Evolutionary conservation across 2,113 vertebrate species (phyloP).

Genomic region (Phodopus roborovskii): DNA sequence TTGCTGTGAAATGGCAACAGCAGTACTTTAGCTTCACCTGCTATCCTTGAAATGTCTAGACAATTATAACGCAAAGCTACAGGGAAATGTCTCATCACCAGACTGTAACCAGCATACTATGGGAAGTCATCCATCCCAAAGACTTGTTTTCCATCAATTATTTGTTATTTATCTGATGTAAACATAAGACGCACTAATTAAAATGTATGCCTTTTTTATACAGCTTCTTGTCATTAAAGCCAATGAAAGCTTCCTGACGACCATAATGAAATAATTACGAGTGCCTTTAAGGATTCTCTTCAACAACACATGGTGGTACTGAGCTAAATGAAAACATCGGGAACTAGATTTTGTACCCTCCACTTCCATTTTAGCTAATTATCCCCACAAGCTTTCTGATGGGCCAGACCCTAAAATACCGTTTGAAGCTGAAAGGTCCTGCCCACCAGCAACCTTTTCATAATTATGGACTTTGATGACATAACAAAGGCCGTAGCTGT

Average conservation of each 20-base stretch:
- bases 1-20: slow-evolving; percentile 74
- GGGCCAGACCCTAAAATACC: slow-evolving; percentile 89
- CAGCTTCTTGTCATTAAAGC: slow-evolving; percentile 87
- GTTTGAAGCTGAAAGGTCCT: slow-evolving; percentile 89
- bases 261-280: slow-evolving; percentile 91
- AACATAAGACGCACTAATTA: slow-evolving; percentile 88
- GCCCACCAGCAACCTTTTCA: slow-evolving; percentile 83
- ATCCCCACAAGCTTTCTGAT: slow-evolving; percentile 91
- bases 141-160: slow-evolving; percentile 88
- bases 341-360: slow-evolving; percentile 88
- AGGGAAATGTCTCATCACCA: slow-evolving; percentile 85
- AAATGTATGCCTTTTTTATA: slow-evolving; percentile 86
- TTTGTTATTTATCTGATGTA: slow-evolving; percentile 90
- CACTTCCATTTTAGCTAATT: slow-evolving; percentile 93
- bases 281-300: slow-evolving; percentile 90
- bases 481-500: slow-evolving; percentile 84
- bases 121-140: slow-evolving; percentile 86
- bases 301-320: slow-evolving; percentile 86
- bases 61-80: slow-evolving; percentile 87
- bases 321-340: slow-evolving; percentile 90
- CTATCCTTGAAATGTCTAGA: slow-evolving; percentile 72
- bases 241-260: slow-evolving; percentile 86
- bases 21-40: slow-evolving; percentile 60
- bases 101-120: slow-evolving; percentile 84
- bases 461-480: slow-evolving; percentile 88